Percentiles rank a stretch among this genome's conserved stretches.
phyloP scores from a whole-genome alignment of 1,140 invertebrate species.

The Antheraea pernyi region DNA sequence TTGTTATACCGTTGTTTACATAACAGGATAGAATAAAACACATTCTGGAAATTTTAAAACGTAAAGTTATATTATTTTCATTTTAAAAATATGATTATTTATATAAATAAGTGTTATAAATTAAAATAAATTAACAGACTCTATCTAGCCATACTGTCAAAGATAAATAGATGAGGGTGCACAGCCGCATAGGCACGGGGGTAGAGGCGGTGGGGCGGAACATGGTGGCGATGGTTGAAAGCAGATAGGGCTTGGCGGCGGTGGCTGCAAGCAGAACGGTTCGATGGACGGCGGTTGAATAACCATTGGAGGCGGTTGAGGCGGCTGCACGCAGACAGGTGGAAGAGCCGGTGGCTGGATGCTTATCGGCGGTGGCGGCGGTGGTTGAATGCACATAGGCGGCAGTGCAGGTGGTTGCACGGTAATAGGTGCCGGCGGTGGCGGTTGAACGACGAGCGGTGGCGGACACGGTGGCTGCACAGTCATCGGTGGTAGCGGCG shows the following conservation, averaged over 20 bases:
- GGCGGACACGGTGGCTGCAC: constrained; percentile 54
- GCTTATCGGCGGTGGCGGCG: constrained; percentile 44
- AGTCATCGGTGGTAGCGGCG: constrained; percentile 49
- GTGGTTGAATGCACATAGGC: constrained; percentile 50
- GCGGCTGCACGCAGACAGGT: constrained; percentile 57
- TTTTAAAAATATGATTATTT: neutral
- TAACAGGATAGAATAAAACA: neutral
- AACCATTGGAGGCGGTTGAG: constrained; percentile 49
- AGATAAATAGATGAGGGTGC: constrained; percentile 51
- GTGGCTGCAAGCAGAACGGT: constrained; percentile 57
- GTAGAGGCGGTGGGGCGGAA: neutral
- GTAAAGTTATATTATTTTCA: neutral
- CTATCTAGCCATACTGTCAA: constrained; percentile 24
- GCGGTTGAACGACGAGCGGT: constrained; percentile 56
- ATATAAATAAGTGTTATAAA: neutral
- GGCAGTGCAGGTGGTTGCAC: constrained; percentile 58
- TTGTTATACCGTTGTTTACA: neutral
- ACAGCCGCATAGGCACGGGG: constrained; percentile 33
- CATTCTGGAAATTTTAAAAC: neutral
- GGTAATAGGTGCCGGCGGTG: constrained; percentile 45
- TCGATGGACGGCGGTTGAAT: constrained; percentile 51
- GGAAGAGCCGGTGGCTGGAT: constrained; percentile 56
- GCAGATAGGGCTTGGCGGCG: constrained; percentile 52
- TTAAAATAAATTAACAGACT: constrained; percentile 14
- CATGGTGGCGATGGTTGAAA: constrained; percentile 44